Conservation (phyloP, 1,140 invertebrate genomes). For the Ostrea denselamellosa region DNA sequence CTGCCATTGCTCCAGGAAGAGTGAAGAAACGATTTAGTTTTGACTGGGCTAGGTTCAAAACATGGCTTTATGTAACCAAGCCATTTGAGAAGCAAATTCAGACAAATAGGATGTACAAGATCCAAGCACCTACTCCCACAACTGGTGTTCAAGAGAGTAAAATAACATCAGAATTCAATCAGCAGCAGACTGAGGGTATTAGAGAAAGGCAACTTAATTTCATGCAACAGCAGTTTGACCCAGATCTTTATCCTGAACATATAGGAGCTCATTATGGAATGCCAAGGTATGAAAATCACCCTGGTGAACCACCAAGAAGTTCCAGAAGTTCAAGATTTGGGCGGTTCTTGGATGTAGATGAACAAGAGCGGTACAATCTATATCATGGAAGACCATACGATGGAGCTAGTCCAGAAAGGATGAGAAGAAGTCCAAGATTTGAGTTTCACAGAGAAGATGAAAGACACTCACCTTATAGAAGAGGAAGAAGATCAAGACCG, state of each 20-base stretch:
- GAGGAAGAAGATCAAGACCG: constrained; percentile 46
- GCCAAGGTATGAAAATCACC: not conserved
- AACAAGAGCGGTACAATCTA: not conserved
- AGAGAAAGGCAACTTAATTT: constrained; percentile 17
- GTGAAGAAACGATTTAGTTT: constrained; percentile 57
- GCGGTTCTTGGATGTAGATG: constrained; percentile 34
- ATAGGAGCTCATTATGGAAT: not conserved
- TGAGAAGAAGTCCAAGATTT: constrained; percentile 44
- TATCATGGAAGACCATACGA: constrained; percentile 53
- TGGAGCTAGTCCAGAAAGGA: constrained; percentile 53
- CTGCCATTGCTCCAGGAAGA: constrained; percentile 53
- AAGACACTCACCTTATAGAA: constrained; percentile 27
- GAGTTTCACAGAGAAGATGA: constrained; percentile 17
- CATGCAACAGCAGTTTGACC: constrained; percentile 28
- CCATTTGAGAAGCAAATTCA: constrained; percentile 56
- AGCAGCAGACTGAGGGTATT: not conserved
- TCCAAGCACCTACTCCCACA: not conserved
- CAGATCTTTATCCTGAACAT: constrained; percentile 42
- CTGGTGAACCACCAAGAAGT: not conserved
- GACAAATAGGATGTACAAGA: constrained; percentile 34
- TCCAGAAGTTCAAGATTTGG: constrained; percentile 16
- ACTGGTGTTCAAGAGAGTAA: not conserved
- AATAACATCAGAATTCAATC: not conserved
- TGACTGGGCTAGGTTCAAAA: constrained; percentile 60
- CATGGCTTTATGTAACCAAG: constrained; percentile 55